Evolutionary conservation across 2,113 vertebrate species (phyloP), one percentile per base, ranked within the genome.

Genomic region (Pelusios castaneus): DNA sequence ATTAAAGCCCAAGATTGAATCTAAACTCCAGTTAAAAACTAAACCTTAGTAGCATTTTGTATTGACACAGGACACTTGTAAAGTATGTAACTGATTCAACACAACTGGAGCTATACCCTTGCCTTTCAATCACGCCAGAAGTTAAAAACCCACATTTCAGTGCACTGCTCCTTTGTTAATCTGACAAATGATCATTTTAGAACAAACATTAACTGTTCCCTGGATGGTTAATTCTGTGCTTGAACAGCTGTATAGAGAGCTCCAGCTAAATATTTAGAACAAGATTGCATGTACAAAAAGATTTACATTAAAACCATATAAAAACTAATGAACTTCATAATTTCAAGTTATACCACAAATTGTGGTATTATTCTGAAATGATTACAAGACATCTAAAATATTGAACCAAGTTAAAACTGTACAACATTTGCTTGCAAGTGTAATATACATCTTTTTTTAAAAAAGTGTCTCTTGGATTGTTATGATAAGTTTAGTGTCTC

Each of bases 221-320:
- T 83, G 77, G 89, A 85, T 96, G 93, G 96, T 98, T 98, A 97
- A 91, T 97, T 95, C 92, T 21, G 84, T 89, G 86, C 84, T 89
- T 63, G n/a, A 96, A 90, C 60, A 11, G 91, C 88, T 95, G 93
- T 77, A 91, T 97, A 96, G 97, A 97, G 80, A 96, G 96, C 80
- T 92, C 92, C 90, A 97, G 96, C 96, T 96, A 97, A 96, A 90
- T 94, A 96, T 82, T 94, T 96, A 90, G 94, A 96, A 96, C 80
- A 97, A 96, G 94, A 97, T 96, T 95, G 94, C 97, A 98, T 98
- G 95, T 98, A 98, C 97, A 98, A 97, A 67, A 98, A 98, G 98
- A 98, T 98, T 98, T 97, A 98, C 97, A 98, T 97, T 98, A 98
- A 98, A 98, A 97, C 96, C 96, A 98, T 93, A 95, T 96, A 94